Base-by-base conservation (phyloP, 1,140 invertebrate genomes). In the Camponotus floridanus region DNA sequence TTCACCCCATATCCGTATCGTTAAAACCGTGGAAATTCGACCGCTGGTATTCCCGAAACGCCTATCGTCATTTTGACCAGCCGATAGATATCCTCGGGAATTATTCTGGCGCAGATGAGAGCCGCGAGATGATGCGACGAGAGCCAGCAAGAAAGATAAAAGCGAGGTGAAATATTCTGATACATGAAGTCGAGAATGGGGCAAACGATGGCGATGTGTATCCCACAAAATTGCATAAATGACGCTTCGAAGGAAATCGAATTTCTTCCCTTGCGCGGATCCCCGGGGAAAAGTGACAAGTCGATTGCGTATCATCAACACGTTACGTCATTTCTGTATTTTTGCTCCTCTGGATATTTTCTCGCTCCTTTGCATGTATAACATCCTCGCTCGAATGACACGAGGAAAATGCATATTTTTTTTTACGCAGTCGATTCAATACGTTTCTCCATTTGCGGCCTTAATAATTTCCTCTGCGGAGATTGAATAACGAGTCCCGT, bases 11-110 rank as follows among this genome's bases (percentile, higher is more conserved):
- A 13, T 84, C 57, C 48, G 26, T 55, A 26, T 68, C 81, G 87
- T 88, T 26, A 86, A 74, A 88, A 31, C 61, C 81, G 45, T 86
- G 87, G 39, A 86, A 86, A 87, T 59, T 86, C 71, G 55, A 18
- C 33, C 26, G 26, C 26, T 26, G 45, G 48, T 59, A 33, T 36
- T 67, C 7, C 4, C 31, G 33, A 80, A 61, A 13, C 11, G 36
- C 59, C 59, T 51, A 15, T 39, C 51, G 18, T 57, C 51, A 57
- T 80, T 59, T 62, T 18, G 64, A 42, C 64, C 59, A 26, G 55
- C 26, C 11, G 11, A 21, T 70, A 15, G 45, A 62, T 83, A 57
- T 76, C 73, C 86, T 88, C 45, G 39, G 39, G 31, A 71, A 70
- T 88, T 26, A 48, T 15, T 8, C 1, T n/a, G 15, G 42, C 48